Evolutionary conservation across 2,797 vertebrate species (phyloP).

Genomic region (Catostomus latipinnis): DNA sequence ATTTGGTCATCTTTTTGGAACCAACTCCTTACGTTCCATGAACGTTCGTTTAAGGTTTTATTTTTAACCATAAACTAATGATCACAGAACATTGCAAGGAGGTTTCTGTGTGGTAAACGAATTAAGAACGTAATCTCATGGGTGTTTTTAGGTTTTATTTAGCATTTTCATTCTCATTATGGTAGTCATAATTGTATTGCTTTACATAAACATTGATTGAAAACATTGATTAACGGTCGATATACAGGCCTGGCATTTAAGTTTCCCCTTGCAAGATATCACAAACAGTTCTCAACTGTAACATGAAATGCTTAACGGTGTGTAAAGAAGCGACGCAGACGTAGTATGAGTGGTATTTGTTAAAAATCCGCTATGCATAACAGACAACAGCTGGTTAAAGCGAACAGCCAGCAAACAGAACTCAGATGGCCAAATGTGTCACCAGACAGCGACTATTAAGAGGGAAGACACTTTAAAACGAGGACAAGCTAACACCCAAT

Average conservation of each 20-base stretch:
- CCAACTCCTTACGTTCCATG: too few species aligned
- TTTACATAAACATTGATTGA: background rate
- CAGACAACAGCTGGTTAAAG: constrained; percentile 18
- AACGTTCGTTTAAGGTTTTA: too few species aligned
- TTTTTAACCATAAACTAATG: too few species aligned
- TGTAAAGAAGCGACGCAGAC: background rate
- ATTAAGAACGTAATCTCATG: too few species aligned
- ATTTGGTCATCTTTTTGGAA: too few species aligned
- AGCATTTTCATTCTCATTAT: too few species aligned
- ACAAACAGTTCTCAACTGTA: background rate
- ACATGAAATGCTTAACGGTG: background rate
- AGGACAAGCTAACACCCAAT: background rate
- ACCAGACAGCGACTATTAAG: constrained; percentile 12
- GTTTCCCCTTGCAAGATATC: background rate
- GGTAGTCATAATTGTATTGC: too few species aligned
- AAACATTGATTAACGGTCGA: constrained; percentile 16
- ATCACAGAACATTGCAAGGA: too few species aligned
- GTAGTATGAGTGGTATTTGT: background rate
- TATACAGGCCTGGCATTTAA: background rate
- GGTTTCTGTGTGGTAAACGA: too few species aligned
- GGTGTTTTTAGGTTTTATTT: too few species aligned
- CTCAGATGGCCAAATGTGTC: constrained; percentile 45
- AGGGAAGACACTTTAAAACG: background rate
- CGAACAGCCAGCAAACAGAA: constrained; percentile 2
- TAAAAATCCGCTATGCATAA: background rate